These are phyloP conservation scores for Tachypleus tridentatus DNA, from an alignment of 1,140 invertebrate species.

Conservation along the genomic window DNA sequence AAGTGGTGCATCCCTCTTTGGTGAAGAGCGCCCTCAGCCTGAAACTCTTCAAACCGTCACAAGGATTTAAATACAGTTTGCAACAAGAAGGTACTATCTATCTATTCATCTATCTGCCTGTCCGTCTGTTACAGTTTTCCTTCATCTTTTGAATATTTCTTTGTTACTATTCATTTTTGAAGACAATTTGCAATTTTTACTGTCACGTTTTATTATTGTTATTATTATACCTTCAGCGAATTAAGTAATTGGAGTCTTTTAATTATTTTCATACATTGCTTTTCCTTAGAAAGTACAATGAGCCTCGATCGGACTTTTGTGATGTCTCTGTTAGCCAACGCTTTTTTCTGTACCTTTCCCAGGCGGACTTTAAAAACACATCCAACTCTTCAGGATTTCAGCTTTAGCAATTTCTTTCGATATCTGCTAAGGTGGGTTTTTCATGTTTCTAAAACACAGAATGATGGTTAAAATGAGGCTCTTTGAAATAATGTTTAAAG, in stretches of 20 bases:
- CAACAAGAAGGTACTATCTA: conserved; percentile 56
- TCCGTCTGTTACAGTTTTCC: not conserved
- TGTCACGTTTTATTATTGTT: conserved; percentile 7
- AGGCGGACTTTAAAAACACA: conserved; percentile 62
- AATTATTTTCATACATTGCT: not conserved
- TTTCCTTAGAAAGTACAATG: conserved; percentile 24
- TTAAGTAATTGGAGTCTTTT: too few species aligned
- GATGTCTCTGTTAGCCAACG: conserved; percentile 60
- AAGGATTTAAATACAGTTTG: conserved; percentile 58
- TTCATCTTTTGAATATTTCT: not conserved
- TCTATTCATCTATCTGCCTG: not conserved
- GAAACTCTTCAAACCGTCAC: conserved; percentile 49
- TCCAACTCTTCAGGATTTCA: conserved; percentile 65
- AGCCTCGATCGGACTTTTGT: conserved; percentile 54
- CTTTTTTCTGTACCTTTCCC: conserved; percentile 71
- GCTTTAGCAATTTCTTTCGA: conserved; percentile 61
- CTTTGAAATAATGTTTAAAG: too few species aligned
- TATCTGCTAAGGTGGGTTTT: conserved; percentile 47
- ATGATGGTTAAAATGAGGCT: too few species aligned
- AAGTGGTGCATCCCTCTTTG: conserved; percentile 53
- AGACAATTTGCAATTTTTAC: not conserved
- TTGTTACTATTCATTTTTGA: not conserved
- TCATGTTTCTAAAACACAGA: too few species aligned
- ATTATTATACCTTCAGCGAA: conserved; percentile 4
- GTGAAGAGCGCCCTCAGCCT: conserved; percentile 52